Percentiles rank a stretch among this genome's conserved stretches.
Evolutionary conservation across 2,113 vertebrate species (phyloP).

Genomic region (Colaptes auratus): DNA sequence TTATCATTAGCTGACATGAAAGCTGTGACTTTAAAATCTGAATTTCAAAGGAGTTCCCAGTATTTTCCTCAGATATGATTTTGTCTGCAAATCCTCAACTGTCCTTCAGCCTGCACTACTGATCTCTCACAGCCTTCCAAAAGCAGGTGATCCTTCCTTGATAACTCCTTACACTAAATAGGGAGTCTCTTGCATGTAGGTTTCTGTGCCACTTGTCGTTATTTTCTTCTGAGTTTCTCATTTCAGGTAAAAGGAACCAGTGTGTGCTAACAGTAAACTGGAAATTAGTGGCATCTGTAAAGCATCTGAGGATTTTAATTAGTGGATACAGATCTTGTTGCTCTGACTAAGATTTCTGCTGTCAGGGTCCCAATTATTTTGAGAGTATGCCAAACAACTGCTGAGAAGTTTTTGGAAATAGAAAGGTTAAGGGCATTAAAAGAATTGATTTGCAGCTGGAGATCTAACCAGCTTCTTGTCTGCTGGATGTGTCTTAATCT

Average conservation of each 20-base stretch:
- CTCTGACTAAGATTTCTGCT: neutral
- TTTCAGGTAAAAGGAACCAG: neutral
- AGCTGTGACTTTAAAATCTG: conserved; percentile 40
- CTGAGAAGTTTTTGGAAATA: neutral
- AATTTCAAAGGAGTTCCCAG: conserved; percentile 27
- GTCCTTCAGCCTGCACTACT: neutral
- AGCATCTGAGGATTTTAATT: neutral
- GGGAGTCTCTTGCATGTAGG: neutral
- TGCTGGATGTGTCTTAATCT: neutral
- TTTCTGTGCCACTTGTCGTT: neutral
- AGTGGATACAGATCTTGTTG: neutral
- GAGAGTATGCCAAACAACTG: neutral
- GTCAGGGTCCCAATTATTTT: neutral
- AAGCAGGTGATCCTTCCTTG: neutral
- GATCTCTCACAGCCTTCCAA: conserved; percentile 1
- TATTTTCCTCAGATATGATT: conserved; percentile 15
- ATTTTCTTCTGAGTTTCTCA: neutral
- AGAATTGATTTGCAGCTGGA: neutral
- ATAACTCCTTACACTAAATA: neutral
- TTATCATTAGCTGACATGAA: conserved; percentile 11
- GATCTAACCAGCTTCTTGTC: neutral
- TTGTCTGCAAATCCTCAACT: conserved; percentile 18
- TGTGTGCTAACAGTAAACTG: neutral
- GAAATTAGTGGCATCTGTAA: neutral
- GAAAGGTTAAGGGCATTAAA: neutral